Evolutionary conservation across 1,140 invertebrate genomes (phyloP), one percentile per base, ranked within the genome.

Genomic region (Hyphantria cunea): DNA sequence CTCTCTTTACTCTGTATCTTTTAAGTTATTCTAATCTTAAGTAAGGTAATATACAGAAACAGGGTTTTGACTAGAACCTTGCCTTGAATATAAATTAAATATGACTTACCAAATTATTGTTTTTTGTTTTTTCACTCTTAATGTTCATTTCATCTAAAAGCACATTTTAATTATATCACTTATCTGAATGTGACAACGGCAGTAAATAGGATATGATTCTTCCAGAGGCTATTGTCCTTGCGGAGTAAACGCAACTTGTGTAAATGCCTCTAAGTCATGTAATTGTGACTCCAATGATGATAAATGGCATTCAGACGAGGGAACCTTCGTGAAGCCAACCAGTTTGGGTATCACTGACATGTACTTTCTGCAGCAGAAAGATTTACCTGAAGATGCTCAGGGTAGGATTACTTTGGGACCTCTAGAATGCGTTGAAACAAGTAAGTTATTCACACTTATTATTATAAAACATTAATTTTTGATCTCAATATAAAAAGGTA

Each of bases 351-450:
- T 98, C 11, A 98, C 95, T 0, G 94, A 96, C 80, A 96, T 98
- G 94, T 95, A 96, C 53, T 97, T 98, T 74, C 81, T 98, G 15
- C 97, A 98, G 76, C 96, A 97, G 74, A 94, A 95, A 66, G 94
- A 97, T 81, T 90, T 97, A 50, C 93, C 95, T 54, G 93, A 94
- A 64, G 95, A 97, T 81, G 96, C 96, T 0, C 94, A 95, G 63
- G 97, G 96, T 0, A 92, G 96, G 68, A 96, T 99, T 8, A 98
- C 96, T 0, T 87, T 98, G 10, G 97, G 97, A 5, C 96, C 97
- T 9, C 90, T 98, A 49, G 96, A 98, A 86, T 98, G 97, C 88
- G 97, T 98, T 47, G 97, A 98, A 93, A 97, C 96, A 60, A 97
- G 97, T 98, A 91, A 93, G 94, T 91, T 25, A 17, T n/a, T 10